Percentiles rank a stretch among this genome's conserved stretches.
phyloP scores from a whole-genome alignment of 2,888 invertebrate genomes.

The Eupithecia subfuscata region DNA sequence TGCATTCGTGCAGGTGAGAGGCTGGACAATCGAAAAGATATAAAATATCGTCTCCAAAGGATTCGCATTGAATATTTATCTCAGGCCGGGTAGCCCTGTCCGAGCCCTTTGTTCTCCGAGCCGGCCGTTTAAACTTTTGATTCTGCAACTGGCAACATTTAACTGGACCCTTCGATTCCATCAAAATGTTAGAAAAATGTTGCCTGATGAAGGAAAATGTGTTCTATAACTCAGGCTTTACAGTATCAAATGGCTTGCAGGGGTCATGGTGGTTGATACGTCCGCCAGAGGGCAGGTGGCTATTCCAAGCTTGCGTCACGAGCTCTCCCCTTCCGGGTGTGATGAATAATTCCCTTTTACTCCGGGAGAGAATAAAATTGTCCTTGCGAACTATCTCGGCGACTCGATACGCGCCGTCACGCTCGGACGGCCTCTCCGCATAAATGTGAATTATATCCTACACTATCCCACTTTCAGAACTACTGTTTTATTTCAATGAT shows the following conservation, averaged over 20 bases:
- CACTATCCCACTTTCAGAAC: constrained; percentile 77
- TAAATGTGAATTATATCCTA: constrained; percentile 82
- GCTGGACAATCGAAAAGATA: constrained; percentile 67
- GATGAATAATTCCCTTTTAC: constrained; percentile 84
- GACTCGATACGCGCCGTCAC: constrained; percentile 80
- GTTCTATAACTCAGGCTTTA: constrained; percentile 31
- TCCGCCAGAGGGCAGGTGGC: constrained; percentile 66
- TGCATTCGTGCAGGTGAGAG: constrained; percentile 77
- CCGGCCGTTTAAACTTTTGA: constrained; percentile 84
- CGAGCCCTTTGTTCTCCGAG: constrained; percentile 79
- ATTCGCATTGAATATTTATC: constrained; percentile 84
- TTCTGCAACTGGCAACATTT: constrained; percentile 83
- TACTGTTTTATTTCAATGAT: constrained; percentile 78
- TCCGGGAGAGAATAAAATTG: constrained; percentile 75
- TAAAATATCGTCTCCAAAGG: constrained; percentile 82
- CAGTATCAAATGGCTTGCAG: constrained; percentile 39
- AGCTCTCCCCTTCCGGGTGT: constrained; percentile 84
- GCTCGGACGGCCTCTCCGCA: constrained; percentile 62
- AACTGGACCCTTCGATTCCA: constrained; percentile 79
- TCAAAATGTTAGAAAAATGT: constrained; percentile 52
- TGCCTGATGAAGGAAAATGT: constrained; percentile 4
- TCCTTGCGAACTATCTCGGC: constrained; percentile 80
- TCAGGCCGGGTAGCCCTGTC: constrained; percentile 71
- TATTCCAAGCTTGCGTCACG: constrained; percentile 82
- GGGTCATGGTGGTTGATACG: constrained; percentile 51